Evolutionary conservation across 2,797 vertebrate genomes (phyloP), one percentile per base, ranked within the genome.

Genomic region (Hypotaenidia philippensis): DNA sequence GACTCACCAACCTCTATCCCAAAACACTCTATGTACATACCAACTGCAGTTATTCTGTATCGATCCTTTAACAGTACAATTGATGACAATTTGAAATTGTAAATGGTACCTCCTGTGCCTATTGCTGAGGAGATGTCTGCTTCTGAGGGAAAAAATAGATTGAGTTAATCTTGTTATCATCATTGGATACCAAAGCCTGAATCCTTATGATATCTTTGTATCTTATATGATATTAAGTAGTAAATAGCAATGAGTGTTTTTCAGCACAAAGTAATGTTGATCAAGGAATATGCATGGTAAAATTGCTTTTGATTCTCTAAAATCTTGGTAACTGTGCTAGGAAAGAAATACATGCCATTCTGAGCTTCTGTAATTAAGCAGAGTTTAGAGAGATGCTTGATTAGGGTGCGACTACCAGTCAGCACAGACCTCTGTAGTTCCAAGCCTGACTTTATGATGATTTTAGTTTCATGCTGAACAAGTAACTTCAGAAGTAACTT

Each of bases 11-110:
- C 6, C 57, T 69, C 50, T 69, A 29, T 32, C 20, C 7, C 61
- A 26, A 66, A 50, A 13, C 47, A 26, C 10, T 22, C 31, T 11
- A 3, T 12, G 4, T 15, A 17, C 6, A 0, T 36, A 9, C 2
- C 31, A 53, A 29, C 26, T n/a, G 4, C 25, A 49, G n/a, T 71
- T 12, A 25, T 38, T 34, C 9, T n/a, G 3, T 49, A 11, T 71
- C 71, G 72, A 34, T 49, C 77, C 20, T 74, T 60, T 49, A 56
- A 7, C 22, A 23, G 19, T 23, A 5, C 6, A 31, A 1, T 49
- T 45, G 41, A 44, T 44, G 40, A 36, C 2, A 11, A 22, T 32
- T 47, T 61, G 17, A 45, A 55, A 25, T n/a, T 64, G 6, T 17
- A 34, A 75, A 13, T 65, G 3, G 1, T 38, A 31, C 20, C 15